phyloP scores from a whole-genome alignment of 1,140 invertebrate genomes.

The Panulirus ornatus region DNA sequence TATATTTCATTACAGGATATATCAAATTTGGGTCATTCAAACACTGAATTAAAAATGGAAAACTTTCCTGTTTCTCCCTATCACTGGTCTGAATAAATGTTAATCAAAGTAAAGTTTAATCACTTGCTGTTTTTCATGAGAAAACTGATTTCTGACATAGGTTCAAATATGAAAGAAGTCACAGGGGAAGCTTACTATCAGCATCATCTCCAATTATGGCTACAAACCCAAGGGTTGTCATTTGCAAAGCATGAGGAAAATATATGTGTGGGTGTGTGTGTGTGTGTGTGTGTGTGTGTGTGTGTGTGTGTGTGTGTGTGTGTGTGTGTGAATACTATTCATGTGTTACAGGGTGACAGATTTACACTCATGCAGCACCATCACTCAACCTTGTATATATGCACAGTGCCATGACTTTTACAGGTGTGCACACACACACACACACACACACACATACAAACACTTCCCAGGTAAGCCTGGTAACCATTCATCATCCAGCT shows the following conservation, averaged over 20 bases:
- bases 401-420: too few species aligned
- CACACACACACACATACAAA: too few species aligned
- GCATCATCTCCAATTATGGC: background rate
- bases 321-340: too few species aligned
- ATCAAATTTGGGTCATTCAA: conserved; percentile 9
- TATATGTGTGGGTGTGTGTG: background rate
- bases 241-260: background rate
- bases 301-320: too few species aligned
- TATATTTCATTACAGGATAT: background rate
- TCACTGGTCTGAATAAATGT: background rate
- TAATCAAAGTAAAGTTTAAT: background rate
- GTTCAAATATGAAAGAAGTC: background rate
- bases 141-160: background rate
- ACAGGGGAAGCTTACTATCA: background rate
- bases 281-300: too few species aligned
- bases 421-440: too few species aligned
- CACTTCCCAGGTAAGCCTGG: too few species aligned
- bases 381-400: background rate
- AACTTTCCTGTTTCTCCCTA: background rate
- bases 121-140: background rate
- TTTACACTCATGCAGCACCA: background rate
- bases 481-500: too few species aligned
- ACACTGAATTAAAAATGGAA: background rate
- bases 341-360: too few species aligned
- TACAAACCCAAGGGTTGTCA: background rate